A percentile compares a stretch with the other conserved stretches of the same genome.
phyloP scores from a whole-genome alignment of 2,888 invertebrate genomes.

The Ernsta delagoae region DNA sequence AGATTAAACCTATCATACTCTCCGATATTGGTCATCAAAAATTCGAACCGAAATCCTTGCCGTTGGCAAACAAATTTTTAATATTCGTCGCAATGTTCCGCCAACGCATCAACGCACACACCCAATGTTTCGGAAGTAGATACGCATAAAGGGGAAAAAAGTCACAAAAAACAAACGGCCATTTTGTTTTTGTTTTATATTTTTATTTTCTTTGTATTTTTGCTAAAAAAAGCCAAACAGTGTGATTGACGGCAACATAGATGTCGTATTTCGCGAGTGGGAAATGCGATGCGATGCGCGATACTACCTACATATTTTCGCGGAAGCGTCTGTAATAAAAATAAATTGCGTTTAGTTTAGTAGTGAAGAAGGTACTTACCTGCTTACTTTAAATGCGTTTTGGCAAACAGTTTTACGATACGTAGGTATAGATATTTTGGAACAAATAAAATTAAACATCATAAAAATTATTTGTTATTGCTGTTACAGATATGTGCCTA shows the following conservation, averaged over 20 bases:
- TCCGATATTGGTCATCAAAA: constrained; percentile 4
- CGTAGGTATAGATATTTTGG: too few relatives aligned
- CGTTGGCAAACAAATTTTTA: constrained; percentile 59
- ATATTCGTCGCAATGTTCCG: constrained; percentile 62
- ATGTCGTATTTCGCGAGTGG: constrained; percentile 17
- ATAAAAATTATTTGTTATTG: too few relatives aligned
- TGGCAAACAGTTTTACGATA: too few relatives aligned
- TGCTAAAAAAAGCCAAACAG: constrained; percentile 52
- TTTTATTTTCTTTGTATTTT: constrained; percentile 45
- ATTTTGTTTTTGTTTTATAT: constrained; percentile 9
- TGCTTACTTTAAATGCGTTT: too few relatives aligned
- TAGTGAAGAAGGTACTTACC: too few relatives aligned
- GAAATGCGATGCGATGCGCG: constrained; percentile 12
- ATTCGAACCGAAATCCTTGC: constrained; percentile 38
- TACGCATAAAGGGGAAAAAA: constrained; percentile 49
- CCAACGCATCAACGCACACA: constrained; percentile 57
- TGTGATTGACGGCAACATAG: constrained; percentile 53
- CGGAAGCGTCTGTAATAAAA: neutral
- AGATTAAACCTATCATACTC: too few relatives aligned
- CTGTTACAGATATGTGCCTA: too few relatives aligned
- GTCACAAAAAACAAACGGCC: constrained; percentile 51
- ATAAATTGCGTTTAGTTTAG: constrained; percentile 6
- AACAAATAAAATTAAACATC: too few relatives aligned
- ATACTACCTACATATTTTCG: too few relatives aligned
- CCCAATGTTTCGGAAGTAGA: constrained; percentile 60